Percentiles rank a stretch among this genome's conserved stretches.
These are phyloP conservation scores for Phrynocephalus guinanensis DNA, from an alignment of 2,797 vertebrate species.

Conservation along the genomic window DNA sequence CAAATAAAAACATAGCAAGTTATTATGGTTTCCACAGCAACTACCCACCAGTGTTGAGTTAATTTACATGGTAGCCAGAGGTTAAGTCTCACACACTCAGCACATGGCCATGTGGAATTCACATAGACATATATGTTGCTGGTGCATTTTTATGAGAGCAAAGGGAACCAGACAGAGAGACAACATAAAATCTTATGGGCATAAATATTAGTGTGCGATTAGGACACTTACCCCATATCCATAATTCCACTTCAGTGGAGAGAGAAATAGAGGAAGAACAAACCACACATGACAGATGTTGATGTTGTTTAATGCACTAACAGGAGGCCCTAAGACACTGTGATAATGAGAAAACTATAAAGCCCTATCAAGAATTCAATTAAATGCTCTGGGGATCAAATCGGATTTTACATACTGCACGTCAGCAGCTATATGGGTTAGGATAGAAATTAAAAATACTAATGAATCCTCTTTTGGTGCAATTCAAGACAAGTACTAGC, in stretches of 20 bases:
- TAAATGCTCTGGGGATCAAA: conserved; percentile 62
- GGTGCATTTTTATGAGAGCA: conserved; percentile 48
- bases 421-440: conserved; percentile 52
- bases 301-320: conserved; percentile 37
- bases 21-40: conserved; percentile 59
- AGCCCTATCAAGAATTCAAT: conserved; percentile 32
- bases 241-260: conserved; percentile 10
- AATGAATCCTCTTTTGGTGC: conserved; percentile 63
- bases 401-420: conserved; percentile 62
- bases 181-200: background rate
- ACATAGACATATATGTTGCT: conserved; percentile 42
- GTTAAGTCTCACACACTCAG: conserved; percentile 9
- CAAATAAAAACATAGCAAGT: conserved; percentile 32
- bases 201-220: background rate
- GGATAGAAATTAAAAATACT: conserved; percentile 65
- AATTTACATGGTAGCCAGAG: conserved; percentile 37
- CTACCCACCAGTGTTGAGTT: conserved; percentile 19
- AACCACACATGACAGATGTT: conserved; percentile 18
- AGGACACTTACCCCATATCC: background rate
- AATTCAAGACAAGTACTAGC: conserved; percentile 50
- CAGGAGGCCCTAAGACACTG: conserved; percentile 12
- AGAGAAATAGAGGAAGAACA: conserved; percentile 10
- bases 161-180: conserved; percentile 55
- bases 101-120: conserved; percentile 44
- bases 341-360: conserved; percentile 38